Evolutionary conservation across 2,113 vertebrate species (phyloP).

Genomic region (Smithornis capensis): DNA sequence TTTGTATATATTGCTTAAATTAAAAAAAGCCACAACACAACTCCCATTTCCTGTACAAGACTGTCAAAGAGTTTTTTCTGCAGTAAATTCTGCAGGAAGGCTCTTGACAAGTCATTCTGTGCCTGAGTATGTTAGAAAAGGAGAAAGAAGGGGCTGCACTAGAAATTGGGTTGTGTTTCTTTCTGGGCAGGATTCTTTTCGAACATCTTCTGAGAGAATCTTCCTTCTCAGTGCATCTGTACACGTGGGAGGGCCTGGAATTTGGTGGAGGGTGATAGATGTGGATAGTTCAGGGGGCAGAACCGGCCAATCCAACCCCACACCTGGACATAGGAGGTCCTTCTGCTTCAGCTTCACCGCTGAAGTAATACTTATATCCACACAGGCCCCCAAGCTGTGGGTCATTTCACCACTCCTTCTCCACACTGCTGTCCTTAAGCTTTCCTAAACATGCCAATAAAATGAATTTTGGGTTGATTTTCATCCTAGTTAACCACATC

Average conservation of each 20-base stretch:
- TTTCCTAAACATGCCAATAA: neutral
- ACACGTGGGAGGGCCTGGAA: conserved; percentile 15
- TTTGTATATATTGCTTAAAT: conserved; percentile 70
- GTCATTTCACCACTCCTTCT: neutral
- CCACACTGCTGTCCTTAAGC: neutral
- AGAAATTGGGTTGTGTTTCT: conserved; percentile 38
- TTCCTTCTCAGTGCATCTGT: neutral
- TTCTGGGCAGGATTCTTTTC: conserved; percentile 35
- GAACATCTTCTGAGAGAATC: conserved; percentile 11
- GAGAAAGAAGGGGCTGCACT: neutral
- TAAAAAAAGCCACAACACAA: conserved; percentile 33
- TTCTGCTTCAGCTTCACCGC: neutral
- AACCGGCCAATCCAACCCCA: neutral
- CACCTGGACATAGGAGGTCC: neutral
- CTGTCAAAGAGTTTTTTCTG: conserved; percentile 50
- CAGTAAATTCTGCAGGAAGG: conserved; percentile 47
- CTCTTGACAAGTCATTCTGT: conserved; percentile 8
- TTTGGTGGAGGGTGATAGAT: conserved; percentile 36
- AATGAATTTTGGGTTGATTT: neutral
- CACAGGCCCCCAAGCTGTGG: fast-evolving
- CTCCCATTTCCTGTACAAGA: conserved; percentile 63
- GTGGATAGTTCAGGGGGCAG: conserved; percentile 25
- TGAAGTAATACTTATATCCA: neutral
- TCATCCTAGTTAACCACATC: neutral
- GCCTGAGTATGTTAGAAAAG: fast-evolving